These are phyloP conservation scores for Perizoma flavofasciatum DNA, from an alignment of 2,888 invertebrate species.

Conservation along the genomic window DNA sequence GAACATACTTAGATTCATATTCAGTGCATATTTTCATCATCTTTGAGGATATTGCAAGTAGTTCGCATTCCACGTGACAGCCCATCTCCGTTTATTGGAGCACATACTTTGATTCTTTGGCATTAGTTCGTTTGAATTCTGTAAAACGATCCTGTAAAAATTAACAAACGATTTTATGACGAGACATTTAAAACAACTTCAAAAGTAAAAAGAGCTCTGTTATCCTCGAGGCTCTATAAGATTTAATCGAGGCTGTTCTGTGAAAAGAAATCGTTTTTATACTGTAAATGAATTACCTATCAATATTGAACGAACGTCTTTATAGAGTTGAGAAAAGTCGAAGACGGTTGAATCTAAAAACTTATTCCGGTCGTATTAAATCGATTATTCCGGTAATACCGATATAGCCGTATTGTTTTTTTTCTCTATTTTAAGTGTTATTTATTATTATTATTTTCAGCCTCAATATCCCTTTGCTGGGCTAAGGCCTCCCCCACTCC, in stretches of 20 bases:
- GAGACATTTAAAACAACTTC: conserved; percentile 3
- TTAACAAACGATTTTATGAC: not conserved
- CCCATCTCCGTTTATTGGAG: too few species aligned
- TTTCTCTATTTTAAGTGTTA: too few species aligned
- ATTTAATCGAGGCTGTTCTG: conserved; percentile 10
- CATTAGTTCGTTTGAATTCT: not conserved
- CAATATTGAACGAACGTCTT: conserved; percentile 23
- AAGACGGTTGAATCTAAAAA: not conserved
- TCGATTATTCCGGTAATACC: not conserved
- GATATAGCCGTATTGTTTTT: not conserved
- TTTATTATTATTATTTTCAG: too few species aligned
- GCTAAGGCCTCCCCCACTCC: too few species aligned
- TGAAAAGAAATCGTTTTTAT: conserved; percentile 20
- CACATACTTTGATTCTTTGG: too few species aligned
- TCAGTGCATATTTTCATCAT: too few species aligned
- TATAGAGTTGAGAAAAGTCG: not conserved
- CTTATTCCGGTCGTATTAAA: too few species aligned
- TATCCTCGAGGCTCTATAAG: conserved; percentile 10
- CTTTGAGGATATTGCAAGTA: too few species aligned
- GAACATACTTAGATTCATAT: not conserved
- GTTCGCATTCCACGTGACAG: too few species aligned
- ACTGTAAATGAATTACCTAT: conserved; percentile 16
- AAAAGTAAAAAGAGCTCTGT: conserved; percentile 6
- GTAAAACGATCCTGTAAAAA: conserved; percentile 3
- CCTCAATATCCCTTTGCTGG: too few species aligned